Evolutionary conservation across 2,888 invertebrate genomes (phyloP).

Genomic region (Epiblema foenella): DNA sequence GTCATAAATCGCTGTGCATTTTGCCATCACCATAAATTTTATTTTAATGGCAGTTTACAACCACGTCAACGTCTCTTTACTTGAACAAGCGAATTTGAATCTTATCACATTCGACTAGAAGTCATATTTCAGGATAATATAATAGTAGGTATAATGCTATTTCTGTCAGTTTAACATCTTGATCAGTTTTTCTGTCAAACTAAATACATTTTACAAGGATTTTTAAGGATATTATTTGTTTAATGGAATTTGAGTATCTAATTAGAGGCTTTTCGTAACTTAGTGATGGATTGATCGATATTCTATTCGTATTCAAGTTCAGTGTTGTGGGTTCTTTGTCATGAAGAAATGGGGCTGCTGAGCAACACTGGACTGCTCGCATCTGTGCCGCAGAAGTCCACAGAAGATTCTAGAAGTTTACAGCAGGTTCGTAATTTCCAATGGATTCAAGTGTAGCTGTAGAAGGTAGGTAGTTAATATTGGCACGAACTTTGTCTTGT

Average conservation of each 20-base stretch:
- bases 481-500: neutral
- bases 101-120: neutral
- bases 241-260: neutral
- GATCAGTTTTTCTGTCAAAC: constrained; percentile 13
- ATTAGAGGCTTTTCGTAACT: constrained; percentile 55
- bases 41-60: constrained; percentile 38
- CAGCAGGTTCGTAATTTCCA: constrained; percentile 62
- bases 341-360: constrained; percentile 80
- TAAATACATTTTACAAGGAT: constrained; percentile 20
- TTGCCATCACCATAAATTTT: constrained; percentile 42
- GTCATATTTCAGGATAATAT: constrained; percentile 1
- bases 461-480: neutral
- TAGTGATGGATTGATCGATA: constrained; percentile 72
- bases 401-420: constrained; percentile 49
- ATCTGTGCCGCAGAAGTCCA: constrained; percentile 80
- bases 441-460: too few species aligned
- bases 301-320: neutral
- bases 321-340: constrained; percentile 26
- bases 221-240: neutral
- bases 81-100: neutral
- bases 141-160: constrained; percentile 16
- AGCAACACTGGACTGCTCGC: constrained; percentile 88
- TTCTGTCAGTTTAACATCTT: constrained; percentile 28
- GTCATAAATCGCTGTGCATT: constrained; percentile 42
- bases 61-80: constrained; percentile 20